phyloP scores from a whole-genome alignment of 2,797 vertebrate species.

The Avahi laniger region DNA sequence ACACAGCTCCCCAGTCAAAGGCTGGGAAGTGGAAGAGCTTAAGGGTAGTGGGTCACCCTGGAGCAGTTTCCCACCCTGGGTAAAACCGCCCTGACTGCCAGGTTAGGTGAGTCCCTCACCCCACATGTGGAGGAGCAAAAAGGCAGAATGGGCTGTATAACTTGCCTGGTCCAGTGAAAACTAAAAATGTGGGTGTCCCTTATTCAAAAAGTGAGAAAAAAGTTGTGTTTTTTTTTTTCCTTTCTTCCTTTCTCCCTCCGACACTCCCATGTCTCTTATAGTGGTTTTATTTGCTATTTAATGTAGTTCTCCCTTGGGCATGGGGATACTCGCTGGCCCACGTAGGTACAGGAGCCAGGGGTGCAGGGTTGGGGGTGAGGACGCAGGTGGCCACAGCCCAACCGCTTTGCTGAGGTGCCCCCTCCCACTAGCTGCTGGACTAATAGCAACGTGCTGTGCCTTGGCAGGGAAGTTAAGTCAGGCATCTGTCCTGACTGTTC shows the following conservation, averaged over 20 bases:
- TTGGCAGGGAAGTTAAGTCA: not conserved
- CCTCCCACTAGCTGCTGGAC: not conserved
- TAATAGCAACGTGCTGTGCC: no score
- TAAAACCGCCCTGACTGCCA: not conserved
- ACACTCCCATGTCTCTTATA: no score
- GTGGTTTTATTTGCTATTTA: not conserved
- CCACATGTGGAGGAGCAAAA: not conserved
- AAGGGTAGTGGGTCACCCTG: no score
- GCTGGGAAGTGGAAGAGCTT: not conserved
- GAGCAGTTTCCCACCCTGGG: not conserved
- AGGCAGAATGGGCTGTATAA: not conserved
- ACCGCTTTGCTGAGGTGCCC: not conserved
- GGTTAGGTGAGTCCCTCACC: not conserved
- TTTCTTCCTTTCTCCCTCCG: no score
- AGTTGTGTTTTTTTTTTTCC: not conserved
- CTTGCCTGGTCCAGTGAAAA: not conserved
- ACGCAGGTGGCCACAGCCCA: not conserved
- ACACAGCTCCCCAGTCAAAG: no score
- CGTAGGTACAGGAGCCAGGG: rapidly evolving
- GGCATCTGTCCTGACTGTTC: not conserved
- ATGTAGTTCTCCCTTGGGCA: not conserved
- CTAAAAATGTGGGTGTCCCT: not conserved
- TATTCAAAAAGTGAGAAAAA: not conserved
- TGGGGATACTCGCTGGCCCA: no score
- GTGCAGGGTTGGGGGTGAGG: not conserved